A percentile compares a stretch with the other conserved stretches of the same genome.
Conservation (phyloP, 2,888 invertebrate genomes). For the Dryocosmus kuriphilus region DNA sequence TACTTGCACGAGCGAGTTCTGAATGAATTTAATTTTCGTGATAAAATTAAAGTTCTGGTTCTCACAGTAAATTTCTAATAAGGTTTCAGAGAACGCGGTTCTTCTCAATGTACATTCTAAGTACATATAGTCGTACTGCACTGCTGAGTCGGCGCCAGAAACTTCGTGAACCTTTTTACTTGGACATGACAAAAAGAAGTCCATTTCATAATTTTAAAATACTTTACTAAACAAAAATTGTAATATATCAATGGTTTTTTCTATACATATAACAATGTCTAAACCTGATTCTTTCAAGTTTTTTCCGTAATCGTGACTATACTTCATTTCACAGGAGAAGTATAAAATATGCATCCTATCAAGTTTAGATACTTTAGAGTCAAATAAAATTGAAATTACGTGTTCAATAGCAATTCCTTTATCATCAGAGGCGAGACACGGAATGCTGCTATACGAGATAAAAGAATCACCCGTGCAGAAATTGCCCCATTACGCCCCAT, state of each 20-base stretch:
- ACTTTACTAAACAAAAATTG: too few species aligned
- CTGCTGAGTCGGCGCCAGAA: too few species aligned
- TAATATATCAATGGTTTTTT: not conserved
- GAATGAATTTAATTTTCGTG: not conserved
- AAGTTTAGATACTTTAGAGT: not conserved
- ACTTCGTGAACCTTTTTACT: not conserved
- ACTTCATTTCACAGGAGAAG: too few species aligned
- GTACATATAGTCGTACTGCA: too few species aligned
- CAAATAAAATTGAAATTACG: not conserved
- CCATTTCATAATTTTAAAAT: too few species aligned
- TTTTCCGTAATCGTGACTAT: not conserved
- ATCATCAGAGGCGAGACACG: conserved; percentile 1
- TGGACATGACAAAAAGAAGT: not conserved
- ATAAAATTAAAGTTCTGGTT: not conserved
- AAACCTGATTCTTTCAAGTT: not conserved
- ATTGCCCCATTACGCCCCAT: too few species aligned
- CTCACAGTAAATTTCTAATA: too few species aligned
- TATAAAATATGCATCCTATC: not conserved
- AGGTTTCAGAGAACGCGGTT: not conserved
- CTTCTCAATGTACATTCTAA: not conserved
- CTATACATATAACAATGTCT: not conserved
- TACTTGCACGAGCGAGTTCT: not conserved
- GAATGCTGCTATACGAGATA: not conserved
- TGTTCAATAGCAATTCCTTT: conserved; percentile 7
- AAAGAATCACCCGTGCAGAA: too few species aligned